Evolutionary conservation across 2,797 vertebrate species (phyloP).

Genomic region (Menidia menidia): DNA sequence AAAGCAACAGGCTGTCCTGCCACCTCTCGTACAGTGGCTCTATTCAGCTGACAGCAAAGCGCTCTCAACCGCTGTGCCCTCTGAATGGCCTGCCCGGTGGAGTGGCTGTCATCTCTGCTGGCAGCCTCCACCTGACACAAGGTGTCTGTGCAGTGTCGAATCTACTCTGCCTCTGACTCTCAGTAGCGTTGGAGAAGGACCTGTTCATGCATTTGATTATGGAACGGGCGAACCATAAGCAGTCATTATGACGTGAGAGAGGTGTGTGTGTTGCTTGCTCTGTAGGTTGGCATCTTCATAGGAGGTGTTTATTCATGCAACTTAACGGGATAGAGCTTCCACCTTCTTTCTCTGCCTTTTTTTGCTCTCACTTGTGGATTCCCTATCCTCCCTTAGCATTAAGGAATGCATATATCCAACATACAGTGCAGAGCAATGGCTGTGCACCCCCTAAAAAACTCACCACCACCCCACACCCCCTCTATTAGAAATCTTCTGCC

Average conservation of each 20-base stretch:
- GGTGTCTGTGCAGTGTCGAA: not conserved
- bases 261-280: not conserved
- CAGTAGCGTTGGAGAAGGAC: not conserved
- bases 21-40: constrained; percentile 48
- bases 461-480: constrained; percentile 66
- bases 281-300: not conserved
- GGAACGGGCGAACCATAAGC: not conserved
- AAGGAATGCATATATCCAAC: constrained; percentile 84
- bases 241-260: not conserved
- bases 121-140: constrained; percentile 19
- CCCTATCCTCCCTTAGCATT: constrained; percentile 63
- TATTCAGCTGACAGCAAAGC: constrained; percentile 63
- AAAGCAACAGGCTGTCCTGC: constrained; percentile 30
- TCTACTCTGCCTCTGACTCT: not conserved
- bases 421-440: constrained; percentile 67
- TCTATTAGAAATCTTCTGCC: constrained; percentile 88
- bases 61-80: constrained; percentile 12
- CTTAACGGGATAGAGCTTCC: constrained; percentile 19
- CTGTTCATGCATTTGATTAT: constrained; percentile 23
- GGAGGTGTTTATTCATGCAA: not conserved
- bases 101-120: constrained; percentile 29
- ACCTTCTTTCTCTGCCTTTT: constrained; percentile 14
- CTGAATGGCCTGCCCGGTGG: not conserved
- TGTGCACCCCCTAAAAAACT: constrained; percentile 45
- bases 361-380: constrained; percentile 20